Evolutionary conservation across 2,888 invertebrate genomes (phyloP).

Genomic region (Caenorhabditis macrosperma): DNA sequence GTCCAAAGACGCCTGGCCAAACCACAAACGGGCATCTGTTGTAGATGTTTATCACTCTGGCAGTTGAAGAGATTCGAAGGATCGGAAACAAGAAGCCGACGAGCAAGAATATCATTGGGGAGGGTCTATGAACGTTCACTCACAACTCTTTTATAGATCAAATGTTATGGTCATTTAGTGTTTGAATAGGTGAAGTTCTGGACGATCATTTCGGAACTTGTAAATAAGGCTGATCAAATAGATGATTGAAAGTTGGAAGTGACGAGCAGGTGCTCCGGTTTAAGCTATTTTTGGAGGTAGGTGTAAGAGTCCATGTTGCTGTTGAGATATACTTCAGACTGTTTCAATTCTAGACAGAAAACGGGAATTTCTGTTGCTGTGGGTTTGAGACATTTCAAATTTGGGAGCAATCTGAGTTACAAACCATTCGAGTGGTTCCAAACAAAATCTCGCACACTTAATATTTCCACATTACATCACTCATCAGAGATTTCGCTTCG

Average conservation of each 20-base stretch:
- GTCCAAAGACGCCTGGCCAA: conserved; percentile 73
- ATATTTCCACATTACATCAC: too few species aligned
- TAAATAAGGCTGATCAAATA: neutral
- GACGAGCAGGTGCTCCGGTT: too few species aligned
- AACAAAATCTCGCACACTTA: too few species aligned
- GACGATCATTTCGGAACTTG: neutral
- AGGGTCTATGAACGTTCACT: neutral
- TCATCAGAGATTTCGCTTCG: too few species aligned
- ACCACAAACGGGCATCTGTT: conserved; percentile 72
- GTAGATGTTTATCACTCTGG: conserved; percentile 39
- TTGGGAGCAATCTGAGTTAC: too few species aligned
- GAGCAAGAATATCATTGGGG: conserved; percentile 20
- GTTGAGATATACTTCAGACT: too few species aligned
- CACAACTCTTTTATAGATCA: conserved; percentile 1
- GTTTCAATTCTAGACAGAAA: too few species aligned
- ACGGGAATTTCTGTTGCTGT: too few species aligned
- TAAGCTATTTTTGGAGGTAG: too few species aligned
- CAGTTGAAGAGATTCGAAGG: neutral
- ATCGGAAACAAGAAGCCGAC: conserved; percentile 21
- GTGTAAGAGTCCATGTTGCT: too few species aligned
- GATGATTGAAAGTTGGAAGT: neutral
- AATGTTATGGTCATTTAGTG: conserved; percentile 7
- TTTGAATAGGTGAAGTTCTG: conserved; percentile 7
- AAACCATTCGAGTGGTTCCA: too few species aligned
- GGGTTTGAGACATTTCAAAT: too few species aligned